A percentile compares a stretch with the other conserved stretches of the same genome.
Conservation (phyloP, 2,888 invertebrate genomes). For the Argyresthia goedartella region DNA sequence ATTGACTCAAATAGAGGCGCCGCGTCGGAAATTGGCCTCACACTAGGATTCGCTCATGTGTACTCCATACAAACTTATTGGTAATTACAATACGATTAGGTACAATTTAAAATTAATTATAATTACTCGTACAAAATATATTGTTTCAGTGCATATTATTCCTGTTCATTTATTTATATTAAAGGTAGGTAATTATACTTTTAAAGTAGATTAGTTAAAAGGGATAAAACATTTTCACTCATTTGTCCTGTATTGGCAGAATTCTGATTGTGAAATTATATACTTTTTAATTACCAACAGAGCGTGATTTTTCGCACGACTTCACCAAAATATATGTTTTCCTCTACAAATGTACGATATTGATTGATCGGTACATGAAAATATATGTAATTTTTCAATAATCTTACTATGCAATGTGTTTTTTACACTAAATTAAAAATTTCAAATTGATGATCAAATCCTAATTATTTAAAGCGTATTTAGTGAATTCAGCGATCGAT, state of each 20-base stretch:
- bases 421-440: conserved; percentile 19
- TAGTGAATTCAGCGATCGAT: conserved; percentile 33
- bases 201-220: conserved; percentile 3
- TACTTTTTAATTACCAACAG: not conserved
- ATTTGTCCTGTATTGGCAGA: conserved; percentile 3
- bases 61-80: conserved; percentile 48
- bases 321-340: no score
- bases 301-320: no score
- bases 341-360: not conserved
- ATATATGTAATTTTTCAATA: conserved; percentile 12
- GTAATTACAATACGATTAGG: conserved; percentile 33
- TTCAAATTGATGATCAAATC: conserved; percentile 26
- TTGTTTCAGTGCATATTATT: conserved; percentile 38
- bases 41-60: conserved; percentile 22
- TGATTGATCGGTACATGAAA: conserved; percentile 10
- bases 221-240: conserved; percentile 5
- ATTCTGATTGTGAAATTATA: not conserved
- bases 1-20: conserved; percentile 50
- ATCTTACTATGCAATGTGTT: conserved; percentile 15
- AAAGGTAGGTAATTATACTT: not conserved
- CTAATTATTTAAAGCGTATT: conserved; percentile 46
- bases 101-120: conserved; percentile 47
- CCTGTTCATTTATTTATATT: conserved; percentile 1
- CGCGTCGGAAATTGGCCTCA: not conserved
- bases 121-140: conserved; percentile 54